Percentiles rank a stretch among this genome's conserved stretches.
Evolutionary conservation across 2,888 invertebrate species (phyloP).

Genomic region (Zygogramma bicolorata): DNA sequence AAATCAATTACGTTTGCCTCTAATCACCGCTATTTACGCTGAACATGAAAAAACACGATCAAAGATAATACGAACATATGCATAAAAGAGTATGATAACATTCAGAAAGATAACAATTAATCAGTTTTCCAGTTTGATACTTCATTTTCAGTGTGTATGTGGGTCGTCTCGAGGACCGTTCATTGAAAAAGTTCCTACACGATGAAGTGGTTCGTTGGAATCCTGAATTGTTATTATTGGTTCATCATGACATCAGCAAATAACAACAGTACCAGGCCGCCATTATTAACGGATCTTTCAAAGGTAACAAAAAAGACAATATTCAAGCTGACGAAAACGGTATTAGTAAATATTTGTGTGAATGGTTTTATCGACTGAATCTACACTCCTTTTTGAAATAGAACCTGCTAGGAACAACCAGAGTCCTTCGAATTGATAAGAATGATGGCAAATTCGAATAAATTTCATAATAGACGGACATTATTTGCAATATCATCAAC

Average conservation of each 20-base stretch:
- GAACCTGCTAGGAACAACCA: no score
- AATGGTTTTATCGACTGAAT: no score
- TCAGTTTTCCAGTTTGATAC: neutral
- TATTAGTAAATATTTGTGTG: neutral
- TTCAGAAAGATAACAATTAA: conserved; percentile 3
- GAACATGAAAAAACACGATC: neutral
- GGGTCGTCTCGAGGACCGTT: neutral
- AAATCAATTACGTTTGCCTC: no score
- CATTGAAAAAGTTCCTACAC: neutral
- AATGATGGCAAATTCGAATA: no score
- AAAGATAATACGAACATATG: neutral
- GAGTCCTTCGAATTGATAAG: no score
- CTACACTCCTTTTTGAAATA: no score
- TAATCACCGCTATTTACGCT: no score
- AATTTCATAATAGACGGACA: no score
- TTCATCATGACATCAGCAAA: neutral
- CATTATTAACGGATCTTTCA: neutral
- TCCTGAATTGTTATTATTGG: neutral
- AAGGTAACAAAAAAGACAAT: neutral
- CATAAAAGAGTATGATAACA: neutral
- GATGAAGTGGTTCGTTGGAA: neutral
- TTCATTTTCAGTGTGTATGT: neutral
- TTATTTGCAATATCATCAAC: no score
- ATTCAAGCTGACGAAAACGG: neutral
- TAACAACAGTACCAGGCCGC: neutral